Conservation (phyloP, 2,888 invertebrate genomes). For the Papilio gigon region DNA sequence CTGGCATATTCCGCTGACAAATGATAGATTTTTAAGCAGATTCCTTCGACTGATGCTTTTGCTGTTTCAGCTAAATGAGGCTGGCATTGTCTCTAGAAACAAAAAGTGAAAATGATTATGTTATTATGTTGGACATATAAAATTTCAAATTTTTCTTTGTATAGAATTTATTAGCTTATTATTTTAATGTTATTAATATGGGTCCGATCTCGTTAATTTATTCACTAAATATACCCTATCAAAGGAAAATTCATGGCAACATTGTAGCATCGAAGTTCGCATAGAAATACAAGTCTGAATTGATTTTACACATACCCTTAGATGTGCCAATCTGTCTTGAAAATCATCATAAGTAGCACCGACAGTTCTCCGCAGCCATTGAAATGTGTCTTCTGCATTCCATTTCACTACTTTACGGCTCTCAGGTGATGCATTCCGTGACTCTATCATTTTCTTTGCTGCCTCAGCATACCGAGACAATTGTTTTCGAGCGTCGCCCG, state of each 20-base stretch:
- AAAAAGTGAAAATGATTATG: slow-evolving; percentile 39
- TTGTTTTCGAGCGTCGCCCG: slow-evolving; percentile 97
- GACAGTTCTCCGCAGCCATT: slow-evolving; percentile 95
- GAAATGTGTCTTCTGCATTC: slow-evolving; percentile 99
- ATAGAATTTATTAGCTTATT: not conserved
- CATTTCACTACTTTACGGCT: slow-evolving; percentile 98
- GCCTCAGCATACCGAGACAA: slow-evolving; percentile 97
- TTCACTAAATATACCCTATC: not conserved
- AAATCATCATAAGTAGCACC: slow-evolving; percentile 98
- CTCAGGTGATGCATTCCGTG: slow-evolving; percentile 94
- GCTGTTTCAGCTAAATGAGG: slow-evolving; percentile 97
- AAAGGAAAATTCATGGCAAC: not conserved
- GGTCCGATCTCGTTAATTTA: not conserved
- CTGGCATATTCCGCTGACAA: slow-evolving; percentile 95
- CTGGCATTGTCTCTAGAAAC: slow-evolving; percentile 93
- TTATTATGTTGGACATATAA: slow-evolving; percentile 14
- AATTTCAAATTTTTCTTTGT: not conserved
- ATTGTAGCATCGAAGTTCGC: not conserved
- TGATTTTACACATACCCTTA: slow-evolving; percentile 81
- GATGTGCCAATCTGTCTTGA: slow-evolving; percentile 92
- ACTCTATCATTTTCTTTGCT: slow-evolving; percentile 98
- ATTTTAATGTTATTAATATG: not conserved
- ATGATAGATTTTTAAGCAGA: slow-evolving; percentile 96
- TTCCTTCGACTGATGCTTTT: slow-evolving; percentile 96
- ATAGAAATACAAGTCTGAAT: not conserved